phyloP scores from a whole-genome alignment of 1,140 invertebrate genomes.

The Temnothorax nylanderi region DNA sequence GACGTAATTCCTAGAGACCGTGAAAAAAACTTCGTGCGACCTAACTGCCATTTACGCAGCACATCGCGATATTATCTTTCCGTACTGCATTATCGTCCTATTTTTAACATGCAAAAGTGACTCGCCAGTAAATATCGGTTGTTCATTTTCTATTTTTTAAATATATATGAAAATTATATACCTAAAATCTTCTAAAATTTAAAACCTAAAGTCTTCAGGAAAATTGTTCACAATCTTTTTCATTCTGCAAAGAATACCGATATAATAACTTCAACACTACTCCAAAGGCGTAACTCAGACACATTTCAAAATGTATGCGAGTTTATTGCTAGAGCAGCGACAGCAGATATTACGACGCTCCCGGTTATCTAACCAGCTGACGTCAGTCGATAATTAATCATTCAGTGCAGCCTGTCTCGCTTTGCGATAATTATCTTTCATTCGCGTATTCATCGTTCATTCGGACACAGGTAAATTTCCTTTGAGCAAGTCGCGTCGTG shows the following conservation, averaged over 20 bases:
- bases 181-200: neutral
- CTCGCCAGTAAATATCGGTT: neutral
- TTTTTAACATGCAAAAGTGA: neutral
- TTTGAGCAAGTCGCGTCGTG: neutral
- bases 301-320: neutral
- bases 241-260: neutral
- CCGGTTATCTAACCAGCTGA: conserved; percentile 41
- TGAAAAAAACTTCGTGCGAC: neutral
- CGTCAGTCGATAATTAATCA: conserved; percentile 40
- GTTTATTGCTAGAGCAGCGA: neutral
- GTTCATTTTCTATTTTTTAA: neutral
- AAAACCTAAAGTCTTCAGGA: neutral
- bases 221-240: neutral
- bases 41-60: neutral
- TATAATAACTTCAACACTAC: neutral
- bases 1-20: conserved; percentile 17
- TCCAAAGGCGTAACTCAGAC: neutral
- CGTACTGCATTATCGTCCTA: neutral
- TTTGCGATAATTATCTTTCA: conserved; percentile 35
- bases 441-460: neutral
- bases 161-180: neutral
- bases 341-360: neutral
- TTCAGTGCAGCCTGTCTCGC: neutral
- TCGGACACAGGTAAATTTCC: neutral
- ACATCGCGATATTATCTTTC: neutral